Base-by-base conservation (phyloP, 2,113 vertebrate species). In the Psophia crepitans region DNA sequence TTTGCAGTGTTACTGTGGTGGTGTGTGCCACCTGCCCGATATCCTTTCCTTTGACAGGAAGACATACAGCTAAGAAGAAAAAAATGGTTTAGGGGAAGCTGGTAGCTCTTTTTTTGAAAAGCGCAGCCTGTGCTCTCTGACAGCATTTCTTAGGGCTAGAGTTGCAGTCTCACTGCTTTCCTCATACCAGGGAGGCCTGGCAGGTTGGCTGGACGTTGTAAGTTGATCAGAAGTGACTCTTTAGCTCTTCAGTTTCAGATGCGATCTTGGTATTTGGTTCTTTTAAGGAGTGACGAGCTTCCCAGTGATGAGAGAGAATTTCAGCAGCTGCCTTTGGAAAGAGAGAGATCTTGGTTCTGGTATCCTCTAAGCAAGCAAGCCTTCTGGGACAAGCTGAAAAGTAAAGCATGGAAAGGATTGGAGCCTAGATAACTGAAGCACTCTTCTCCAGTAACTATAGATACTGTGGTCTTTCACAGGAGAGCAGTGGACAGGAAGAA, bases 381-480 rank as follows among this genome's bases (percentile, higher is more conserved):
- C 60, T 79, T 93, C 37, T 81, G 58, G 41, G 60, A 37, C 73
- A 78, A 56, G 69, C 77, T 94, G 81, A 39, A 68, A 93, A 93
- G 57, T 76, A 75, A 95, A 91, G 65, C 84, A 64, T 41, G 84
- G 81, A 84, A 85, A 87, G 87, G 61, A 94, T 71, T 7, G 0
- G 77, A 95, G 87, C 74, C 81, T 89, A 93, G 96, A 96, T 96
- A 96, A 84, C 87, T 96, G 84, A 93, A 95, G 48, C 84, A 71
- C 84, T 93, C 39, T 89, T 89, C 74, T 91, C 57, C 81, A 96
- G 93, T 96, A 97, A 94, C 93, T 97, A 91, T 94, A 96, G 94
- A 96, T 97, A 96, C 96, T 96, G 84, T 93, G 73, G 65, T 32
- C 91, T 91, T 96, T 96, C 89, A 94, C 87, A 87, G 93, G 91